Percentiles rank a stretch among this genome's conserved stretches.
Conservation (phyloP, 2,113 vertebrate genomes). For the Columba livia region DNA sequence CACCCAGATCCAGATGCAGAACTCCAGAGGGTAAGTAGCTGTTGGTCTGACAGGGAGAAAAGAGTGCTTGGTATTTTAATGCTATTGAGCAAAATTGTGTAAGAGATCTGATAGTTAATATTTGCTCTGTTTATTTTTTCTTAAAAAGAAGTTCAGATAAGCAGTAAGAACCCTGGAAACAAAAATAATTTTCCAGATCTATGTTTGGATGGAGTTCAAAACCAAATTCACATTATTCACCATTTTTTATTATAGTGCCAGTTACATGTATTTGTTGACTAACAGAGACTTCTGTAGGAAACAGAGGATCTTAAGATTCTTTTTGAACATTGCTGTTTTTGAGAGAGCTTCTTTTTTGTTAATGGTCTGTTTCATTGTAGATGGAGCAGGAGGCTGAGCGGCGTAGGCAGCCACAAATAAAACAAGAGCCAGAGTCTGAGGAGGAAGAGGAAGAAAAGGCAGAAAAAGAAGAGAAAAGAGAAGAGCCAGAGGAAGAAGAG, state of each 20-base stretch:
- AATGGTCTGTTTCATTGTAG: conserved; percentile 69
- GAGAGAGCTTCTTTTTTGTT: background rate
- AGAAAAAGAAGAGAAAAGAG: conserved; percentile 88
- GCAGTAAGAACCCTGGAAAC: background rate
- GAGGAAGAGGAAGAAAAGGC: conserved; percentile 85
- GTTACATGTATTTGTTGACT: background rate
- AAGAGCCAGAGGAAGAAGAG: conserved; percentile 87
- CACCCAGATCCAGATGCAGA: conserved; percentile 98
- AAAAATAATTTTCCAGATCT: background rate
- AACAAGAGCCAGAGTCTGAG: conserved; percentile 87
- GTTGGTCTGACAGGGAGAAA: background rate
- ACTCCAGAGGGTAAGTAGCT: conserved; percentile 88
- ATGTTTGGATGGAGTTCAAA: background rate
- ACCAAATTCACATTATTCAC: background rate
- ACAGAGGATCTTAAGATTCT: background rate
- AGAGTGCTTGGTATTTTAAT: background rate
- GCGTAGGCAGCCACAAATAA: conserved; percentile 89
- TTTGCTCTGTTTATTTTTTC: background rate
- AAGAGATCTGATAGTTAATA: background rate
- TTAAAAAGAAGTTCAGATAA: background rate
- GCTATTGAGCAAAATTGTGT: background rate
- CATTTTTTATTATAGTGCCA: background rate
- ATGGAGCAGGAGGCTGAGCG: conserved; percentile 99
- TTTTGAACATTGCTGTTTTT: background rate
- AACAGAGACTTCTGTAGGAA: background rate